Conservation (phyloP, 2,113 vertebrate genomes). For the human (Homo sapiens) region DNA sequence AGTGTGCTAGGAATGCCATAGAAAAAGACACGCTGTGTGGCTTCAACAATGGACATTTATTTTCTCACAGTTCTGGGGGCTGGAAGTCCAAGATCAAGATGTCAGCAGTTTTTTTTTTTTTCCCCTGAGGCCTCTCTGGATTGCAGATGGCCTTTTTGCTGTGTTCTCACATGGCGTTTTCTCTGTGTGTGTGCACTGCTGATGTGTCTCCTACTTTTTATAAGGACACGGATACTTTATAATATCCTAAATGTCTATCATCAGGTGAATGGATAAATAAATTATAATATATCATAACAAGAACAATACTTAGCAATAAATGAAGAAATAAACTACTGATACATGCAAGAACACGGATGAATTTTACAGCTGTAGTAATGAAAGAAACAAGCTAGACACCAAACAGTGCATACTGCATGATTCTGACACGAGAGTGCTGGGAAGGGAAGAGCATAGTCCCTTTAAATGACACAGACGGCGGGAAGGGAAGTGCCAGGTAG, state of each 20-base stretch:
- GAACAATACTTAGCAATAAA: background rate
- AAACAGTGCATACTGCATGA: background rate
- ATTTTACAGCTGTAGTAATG: background rate
- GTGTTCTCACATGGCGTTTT: background rate
- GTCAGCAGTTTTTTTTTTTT: background rate
- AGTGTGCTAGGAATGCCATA: background rate
- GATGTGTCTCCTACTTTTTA: background rate
- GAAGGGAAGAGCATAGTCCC: no score
- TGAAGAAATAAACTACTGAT: background rate
- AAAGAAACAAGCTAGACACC: background rate
- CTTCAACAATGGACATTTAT: background rate
- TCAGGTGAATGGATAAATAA: background rate
- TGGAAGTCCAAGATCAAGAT: background rate
- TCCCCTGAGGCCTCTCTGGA: background rate
- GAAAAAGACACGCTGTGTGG: background rate
- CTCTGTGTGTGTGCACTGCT: background rate
- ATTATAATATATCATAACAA: background rate
- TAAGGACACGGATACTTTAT: background rate
- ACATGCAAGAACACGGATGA: background rate
- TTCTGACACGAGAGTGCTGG: background rate
- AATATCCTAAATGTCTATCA: background rate
- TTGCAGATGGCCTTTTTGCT: background rate
- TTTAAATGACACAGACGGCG: no score
- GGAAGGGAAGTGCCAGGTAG: no score
- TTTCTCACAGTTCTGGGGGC: background rate